Percentiles rank a stretch among this genome's conserved stretches.
Conservation (phyloP, 2,113 vertebrate genomes). For the Cyphomyrus plagiostoma region DNA sequence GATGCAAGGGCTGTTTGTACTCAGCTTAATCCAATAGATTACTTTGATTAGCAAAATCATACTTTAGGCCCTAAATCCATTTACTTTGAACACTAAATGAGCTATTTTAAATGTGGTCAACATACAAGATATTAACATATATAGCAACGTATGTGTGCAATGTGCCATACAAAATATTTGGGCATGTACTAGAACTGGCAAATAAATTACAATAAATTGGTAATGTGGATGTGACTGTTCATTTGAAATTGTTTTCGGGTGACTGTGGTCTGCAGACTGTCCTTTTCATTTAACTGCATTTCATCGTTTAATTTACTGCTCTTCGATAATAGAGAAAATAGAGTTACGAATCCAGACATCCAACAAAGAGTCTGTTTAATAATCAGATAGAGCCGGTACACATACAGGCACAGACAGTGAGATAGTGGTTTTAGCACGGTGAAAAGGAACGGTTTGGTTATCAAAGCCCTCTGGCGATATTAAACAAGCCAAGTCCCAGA, state of each 20-base stretch:
- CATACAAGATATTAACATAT: not conserved
- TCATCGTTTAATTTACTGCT: not conserved
- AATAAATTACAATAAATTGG: not conserved
- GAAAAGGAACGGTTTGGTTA: not conserved
- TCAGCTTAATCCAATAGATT: not conserved
- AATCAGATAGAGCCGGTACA: not conserved
- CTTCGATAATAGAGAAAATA: not conserved
- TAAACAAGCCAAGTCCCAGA: not conserved
- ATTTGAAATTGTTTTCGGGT: not conserved
- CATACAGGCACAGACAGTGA: not conserved
- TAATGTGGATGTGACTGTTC: not conserved
- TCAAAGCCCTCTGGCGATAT: not conserved
- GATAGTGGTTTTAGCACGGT: not conserved
- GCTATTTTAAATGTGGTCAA: not conserved
- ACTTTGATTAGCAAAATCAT: not conserved
- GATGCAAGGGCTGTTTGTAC: not conserved
- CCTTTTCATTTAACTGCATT: not conserved
- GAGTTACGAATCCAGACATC: not conserved
- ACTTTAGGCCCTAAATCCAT: not conserved
- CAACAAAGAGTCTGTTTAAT: not conserved
- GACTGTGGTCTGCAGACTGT: constrained; percentile 1
- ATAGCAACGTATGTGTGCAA: not conserved
- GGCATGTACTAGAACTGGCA: not conserved
- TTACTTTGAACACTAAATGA: not conserved
- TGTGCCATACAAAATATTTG: not conserved